Evolutionary conservation across 2,797 vertebrate species (phyloP), one percentile per base, ranked within the genome.

Genomic region (Myotis myotis): DNA sequence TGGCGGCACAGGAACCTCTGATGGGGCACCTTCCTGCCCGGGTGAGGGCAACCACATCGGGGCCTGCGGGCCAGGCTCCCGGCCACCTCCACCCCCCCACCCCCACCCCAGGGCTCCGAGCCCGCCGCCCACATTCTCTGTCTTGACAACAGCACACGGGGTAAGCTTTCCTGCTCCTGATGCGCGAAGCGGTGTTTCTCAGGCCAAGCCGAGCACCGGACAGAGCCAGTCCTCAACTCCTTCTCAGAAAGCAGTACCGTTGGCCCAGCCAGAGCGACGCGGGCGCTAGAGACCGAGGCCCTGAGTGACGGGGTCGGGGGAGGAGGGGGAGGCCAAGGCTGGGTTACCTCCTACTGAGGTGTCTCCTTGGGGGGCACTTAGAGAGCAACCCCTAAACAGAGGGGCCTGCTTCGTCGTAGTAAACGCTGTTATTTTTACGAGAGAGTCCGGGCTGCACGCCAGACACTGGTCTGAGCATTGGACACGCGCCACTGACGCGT

Each of bases 281-380:
- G 0, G 66, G 28, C 13, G 60, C 83, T 11, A 76, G 51, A 64
- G 33, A 62, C 79, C 25, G 60, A 30, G 80, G 28, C 2, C 23
- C 8, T 5, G 9, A 76, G n/a, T 30, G 30, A 16, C 0, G 13
- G 2, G 19, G 66, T 47, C 36, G 36, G 49, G 12, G 3, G 11
- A 0, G 3, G 44, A 3, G 44, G 41, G 2, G 9, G 9, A 8
- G 2, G 41, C 0, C 2, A 22, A 47, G 12, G 30, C 11, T 47
- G n/a, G 68, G 66, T 8, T 44, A 30, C 47, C 53, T 70, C 36
- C 30, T 23, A 9, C 47, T 51, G 15, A 19, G 6, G 23, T 6
- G 28, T 11, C 44, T 60, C 62, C n/a, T 15, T 85, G 74, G 8
- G 17, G 38, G 19, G 75, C 20, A 22, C 70, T 25, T 51, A 15